Evolutionary conservation across 2,797 vertebrate species (phyloP), one percentile per base, ranked within the genome.

Genomic region (Sebastes trivittatus): DNA sequence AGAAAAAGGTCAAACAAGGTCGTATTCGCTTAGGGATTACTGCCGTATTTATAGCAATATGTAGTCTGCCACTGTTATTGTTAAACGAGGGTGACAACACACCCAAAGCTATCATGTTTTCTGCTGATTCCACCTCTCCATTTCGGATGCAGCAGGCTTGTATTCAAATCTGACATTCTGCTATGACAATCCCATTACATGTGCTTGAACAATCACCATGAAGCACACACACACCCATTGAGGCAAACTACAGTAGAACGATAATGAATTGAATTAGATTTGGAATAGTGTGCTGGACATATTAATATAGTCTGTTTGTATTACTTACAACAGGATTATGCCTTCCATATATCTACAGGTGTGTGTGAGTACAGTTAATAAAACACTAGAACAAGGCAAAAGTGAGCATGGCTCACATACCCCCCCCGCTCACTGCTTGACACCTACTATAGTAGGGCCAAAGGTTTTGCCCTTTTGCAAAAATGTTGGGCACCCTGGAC

Each of bases 1-100:
- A 14, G 16, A 14, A 7, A 27, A 42, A 80, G 81, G 80, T 89
- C 76, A 66, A 66, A 69, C 23, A 11, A 27, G 67, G 75, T 72
- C 18, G 11, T 27, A 6, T 73, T 70, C 52, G 29, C 63, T 80
- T 75, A 54, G 63, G 56, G 52, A 78, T 67, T 61, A 67, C 77
- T 34, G 72, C 38, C 61, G 18, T 16, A 49, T 10, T 56, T 23
- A 56, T 63, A 69, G 62, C 22, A 6, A 72, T 22, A 27, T 63
- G n/a, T 62, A 61, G 14, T 49, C 38, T 61, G 69, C 55, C n/a
- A 20, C 27, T 62, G 60, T 18, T 16, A 63, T 46, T 22, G 56
- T 74, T 55, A 75, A 65, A 13, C 9, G 4, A 16, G 7, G 58
- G 49, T 54, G 49, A 22, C 49, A n/a, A 54, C 49, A 11, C 49